Base-by-base conservation (phyloP, 2,113 vertebrate genomes). In the Anas platyrhynchos region DNA sequence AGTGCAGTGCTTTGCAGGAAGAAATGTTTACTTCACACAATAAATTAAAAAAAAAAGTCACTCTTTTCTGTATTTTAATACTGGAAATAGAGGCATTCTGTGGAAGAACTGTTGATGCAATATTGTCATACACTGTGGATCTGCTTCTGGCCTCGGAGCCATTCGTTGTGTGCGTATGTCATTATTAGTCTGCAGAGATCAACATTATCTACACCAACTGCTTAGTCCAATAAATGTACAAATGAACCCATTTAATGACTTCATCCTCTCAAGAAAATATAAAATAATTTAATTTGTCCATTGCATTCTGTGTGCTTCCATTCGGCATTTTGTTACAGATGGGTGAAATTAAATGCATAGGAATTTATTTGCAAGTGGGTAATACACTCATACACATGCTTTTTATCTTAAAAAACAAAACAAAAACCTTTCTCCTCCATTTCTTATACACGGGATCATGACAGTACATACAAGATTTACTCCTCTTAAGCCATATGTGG, bases 11-110 rank as follows among this genome's bases (percentile, higher is more conserved):
- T 94, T 75, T 41, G 71, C 66, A 93, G 63, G 86, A 86, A 88
- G 48, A 86, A 86, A 72, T 55, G 55, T 92, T 97, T 96, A 96
- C 94, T 87, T 95, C 91, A 65, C 58, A 76, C 69, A 41, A 75
- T 44, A 61, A 93, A 71, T 73, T 73, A 48, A 61, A 71, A 41
- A 41, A 41, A 41, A 72, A 67, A 75, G 25, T 32, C 36, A 13
- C 88, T 29, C 2, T 86, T 86, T 91, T 88, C 15, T 86, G 10
- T 88, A 9, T 93, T 94, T 94, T 79, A 71, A 54, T 92, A 87
- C 92, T 95, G 94, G 83, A 95, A 92, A 89, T 46, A 32, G 31
- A 79, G 62, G n/a, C 72, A 54, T 89, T 93, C 90, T 87, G 61
- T 91, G 69, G 69, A 75, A 94, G 69, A 91, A 65, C 48, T 82